phyloP scores from a whole-genome alignment of 2,113 vertebrate species.

The Malurus elegans region DNA sequence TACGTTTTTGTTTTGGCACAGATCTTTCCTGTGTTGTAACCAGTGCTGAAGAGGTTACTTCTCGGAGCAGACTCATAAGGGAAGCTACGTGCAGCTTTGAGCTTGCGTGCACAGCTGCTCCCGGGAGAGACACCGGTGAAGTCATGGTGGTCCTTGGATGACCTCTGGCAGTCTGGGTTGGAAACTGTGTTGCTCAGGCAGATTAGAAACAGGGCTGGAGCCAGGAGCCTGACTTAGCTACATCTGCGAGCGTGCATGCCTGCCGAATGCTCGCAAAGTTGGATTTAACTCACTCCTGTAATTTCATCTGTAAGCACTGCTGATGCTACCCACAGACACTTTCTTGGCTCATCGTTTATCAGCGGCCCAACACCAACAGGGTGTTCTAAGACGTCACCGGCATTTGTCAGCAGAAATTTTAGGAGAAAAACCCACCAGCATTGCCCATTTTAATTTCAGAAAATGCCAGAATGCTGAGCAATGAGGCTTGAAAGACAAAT shows the following conservation, averaged over 20 bases:
- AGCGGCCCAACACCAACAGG: neutral
- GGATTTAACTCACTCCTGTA: neutral
- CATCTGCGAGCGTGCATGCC: neutral
- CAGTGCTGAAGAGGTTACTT: neutral
- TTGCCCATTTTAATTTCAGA: neutral
- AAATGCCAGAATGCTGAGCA: neutral
- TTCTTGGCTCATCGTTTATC: neutral
- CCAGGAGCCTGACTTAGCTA: neutral
- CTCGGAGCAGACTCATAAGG: neutral
- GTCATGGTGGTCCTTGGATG: neutral
- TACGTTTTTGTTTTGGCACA: neutral
- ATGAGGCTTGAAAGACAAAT: neutral
- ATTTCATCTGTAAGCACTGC: neutral
- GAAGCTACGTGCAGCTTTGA: neutral
- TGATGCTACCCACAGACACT: fast-evolving
- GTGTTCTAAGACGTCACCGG: neutral
- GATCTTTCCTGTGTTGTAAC: neutral
- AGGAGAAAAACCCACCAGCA: neutral
- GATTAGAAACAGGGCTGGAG: neutral
- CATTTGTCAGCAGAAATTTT: constrained; percentile 23
- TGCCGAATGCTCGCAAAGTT: neutral
- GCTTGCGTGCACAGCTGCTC: neutral
- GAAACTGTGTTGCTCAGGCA: neutral
- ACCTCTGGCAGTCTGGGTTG: neutral
- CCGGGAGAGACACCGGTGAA: neutral